Evolutionary conservation across 1,140 invertebrate genomes (phyloP).

Genomic region (Coenobita brevimanus): DNA sequence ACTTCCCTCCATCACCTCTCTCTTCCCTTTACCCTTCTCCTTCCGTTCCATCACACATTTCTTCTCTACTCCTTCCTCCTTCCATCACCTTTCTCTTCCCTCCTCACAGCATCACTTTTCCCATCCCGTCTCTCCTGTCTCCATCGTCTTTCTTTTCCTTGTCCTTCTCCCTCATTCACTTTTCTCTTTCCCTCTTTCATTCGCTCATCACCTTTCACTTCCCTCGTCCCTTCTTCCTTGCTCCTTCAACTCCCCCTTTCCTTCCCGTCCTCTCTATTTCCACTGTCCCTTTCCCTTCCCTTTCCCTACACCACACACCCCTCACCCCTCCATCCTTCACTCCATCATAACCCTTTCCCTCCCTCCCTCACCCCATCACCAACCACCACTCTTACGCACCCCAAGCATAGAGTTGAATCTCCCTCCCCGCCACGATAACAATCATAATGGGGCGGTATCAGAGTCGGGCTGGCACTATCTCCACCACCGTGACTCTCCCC

Average conservation of each 20-base stretch:
- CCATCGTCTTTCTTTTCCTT: not conserved
- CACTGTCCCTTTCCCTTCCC: not conserved
- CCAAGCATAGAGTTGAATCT: too few relatives aligned
- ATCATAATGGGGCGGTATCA: too few relatives aligned
- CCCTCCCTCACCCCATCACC: too few relatives aligned
- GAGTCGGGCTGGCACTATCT: too few relatives aligned
- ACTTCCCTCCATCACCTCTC: not conserved
- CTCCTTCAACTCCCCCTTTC: not conserved
- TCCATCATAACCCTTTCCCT: not conserved
- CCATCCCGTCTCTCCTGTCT: not conserved
- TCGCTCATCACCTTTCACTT: not conserved
- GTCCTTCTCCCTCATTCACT: not conserved
- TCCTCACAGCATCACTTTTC: not conserved
- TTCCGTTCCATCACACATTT: not conserved
- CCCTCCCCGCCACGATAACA: too few relatives aligned
- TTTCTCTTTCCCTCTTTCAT: not conserved
- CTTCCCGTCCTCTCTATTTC: not conserved
- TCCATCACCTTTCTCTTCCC: not conserved
- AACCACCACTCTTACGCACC: too few relatives aligned
- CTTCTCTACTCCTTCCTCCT: conserved; percentile 3
- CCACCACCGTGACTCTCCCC: too few relatives aligned
- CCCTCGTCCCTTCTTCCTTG: not conserved
- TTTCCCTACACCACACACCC: not conserved
- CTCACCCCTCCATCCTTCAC: not conserved
- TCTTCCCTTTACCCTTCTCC: not conserved